Evolutionary conservation across 2,888 invertebrate species (phyloP).

Genomic region (Drosophila prolongata): DNA sequence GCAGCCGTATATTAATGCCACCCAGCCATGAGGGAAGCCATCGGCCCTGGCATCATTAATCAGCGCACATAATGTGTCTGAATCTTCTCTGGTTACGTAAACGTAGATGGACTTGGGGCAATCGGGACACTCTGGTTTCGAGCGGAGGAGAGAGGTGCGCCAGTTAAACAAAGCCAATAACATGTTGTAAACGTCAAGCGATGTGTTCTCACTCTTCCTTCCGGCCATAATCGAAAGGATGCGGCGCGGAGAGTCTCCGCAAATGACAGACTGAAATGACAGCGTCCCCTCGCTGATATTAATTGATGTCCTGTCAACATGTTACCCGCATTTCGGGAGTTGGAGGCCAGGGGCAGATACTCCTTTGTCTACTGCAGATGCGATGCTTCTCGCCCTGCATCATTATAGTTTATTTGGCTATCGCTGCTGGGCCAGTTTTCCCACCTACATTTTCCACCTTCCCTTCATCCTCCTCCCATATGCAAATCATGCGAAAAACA

Average conservation of each 20-base stretch:
- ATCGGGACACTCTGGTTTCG: too few species aligned
- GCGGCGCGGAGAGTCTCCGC: constrained; percentile 37
- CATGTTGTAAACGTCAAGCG: constrained; percentile 59
- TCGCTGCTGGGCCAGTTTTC: constrained; percentile 34
- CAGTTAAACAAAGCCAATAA: constrained; percentile 60
- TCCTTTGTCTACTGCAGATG: background rate
- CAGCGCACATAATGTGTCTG: constrained; percentile 36
- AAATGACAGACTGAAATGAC: constrained; percentile 44
- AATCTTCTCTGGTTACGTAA: constrained; percentile 36
- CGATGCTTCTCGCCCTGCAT: constrained; percentile 3
- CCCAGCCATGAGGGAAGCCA: background rate
- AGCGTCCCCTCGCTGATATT: constrained; percentile 40
- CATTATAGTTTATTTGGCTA: constrained; percentile 29
- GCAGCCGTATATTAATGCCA: constrained; percentile 34
- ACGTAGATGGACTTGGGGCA: constrained; percentile 15
- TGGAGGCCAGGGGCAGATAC: background rate
- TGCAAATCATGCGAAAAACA: constrained; percentile 55
- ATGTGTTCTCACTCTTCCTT: constrained; percentile 20
- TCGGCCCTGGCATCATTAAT: constrained; percentile 62
- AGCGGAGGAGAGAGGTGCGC: background rate
- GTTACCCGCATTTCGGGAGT: constrained; percentile 9
- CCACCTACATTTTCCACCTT: background rate
- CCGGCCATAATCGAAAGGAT: constrained; percentile 61
- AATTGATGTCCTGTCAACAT: constrained; percentile 38
- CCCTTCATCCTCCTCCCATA: constrained; percentile 13